Conservation (phyloP, 2,113 vertebrate genomes). For the Hippopotamus amphibius region DNA sequence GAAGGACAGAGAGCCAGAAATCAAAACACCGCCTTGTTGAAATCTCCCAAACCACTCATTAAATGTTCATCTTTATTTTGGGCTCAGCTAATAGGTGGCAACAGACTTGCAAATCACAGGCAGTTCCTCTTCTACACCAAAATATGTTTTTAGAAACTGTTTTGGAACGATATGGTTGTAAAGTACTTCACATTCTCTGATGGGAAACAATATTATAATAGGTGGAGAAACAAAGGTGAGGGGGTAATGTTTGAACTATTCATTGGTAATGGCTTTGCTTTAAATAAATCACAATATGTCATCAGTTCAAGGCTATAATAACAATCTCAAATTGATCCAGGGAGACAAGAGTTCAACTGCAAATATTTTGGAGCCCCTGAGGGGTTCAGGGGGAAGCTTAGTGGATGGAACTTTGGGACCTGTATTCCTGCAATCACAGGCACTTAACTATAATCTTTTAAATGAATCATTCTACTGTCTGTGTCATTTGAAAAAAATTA, state of each 20-base stretch:
- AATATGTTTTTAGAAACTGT: background rate
- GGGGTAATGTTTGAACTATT: background rate
- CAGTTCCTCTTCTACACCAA: background rate
- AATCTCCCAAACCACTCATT: background rate
- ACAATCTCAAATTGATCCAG: background rate
- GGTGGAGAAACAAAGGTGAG: background rate
- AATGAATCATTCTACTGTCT: background rate
- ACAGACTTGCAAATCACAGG: background rate
- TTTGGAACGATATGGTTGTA: background rate
- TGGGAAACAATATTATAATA: constrained; percentile 7
- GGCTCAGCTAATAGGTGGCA: constrained; percentile 7
- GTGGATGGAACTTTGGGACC: too few relatives aligned
- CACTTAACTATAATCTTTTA: background rate
- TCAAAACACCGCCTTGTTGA: background rate
- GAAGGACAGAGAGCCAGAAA: constrained; percentile 22
- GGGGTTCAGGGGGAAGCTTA: background rate
- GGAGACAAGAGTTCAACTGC: background rate
- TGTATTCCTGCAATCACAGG: background rate
- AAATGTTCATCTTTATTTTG: background rate
- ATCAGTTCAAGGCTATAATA: background rate
- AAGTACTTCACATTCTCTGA: background rate
- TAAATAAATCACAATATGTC: background rate
- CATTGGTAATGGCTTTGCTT: background rate
- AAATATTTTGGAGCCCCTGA: background rate
- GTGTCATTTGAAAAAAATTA: background rate